These are phyloP conservation scores for Hormaphis cornu DNA, from an alignment of 1,140 invertebrate species.

Conservation along the genomic window DNA sequence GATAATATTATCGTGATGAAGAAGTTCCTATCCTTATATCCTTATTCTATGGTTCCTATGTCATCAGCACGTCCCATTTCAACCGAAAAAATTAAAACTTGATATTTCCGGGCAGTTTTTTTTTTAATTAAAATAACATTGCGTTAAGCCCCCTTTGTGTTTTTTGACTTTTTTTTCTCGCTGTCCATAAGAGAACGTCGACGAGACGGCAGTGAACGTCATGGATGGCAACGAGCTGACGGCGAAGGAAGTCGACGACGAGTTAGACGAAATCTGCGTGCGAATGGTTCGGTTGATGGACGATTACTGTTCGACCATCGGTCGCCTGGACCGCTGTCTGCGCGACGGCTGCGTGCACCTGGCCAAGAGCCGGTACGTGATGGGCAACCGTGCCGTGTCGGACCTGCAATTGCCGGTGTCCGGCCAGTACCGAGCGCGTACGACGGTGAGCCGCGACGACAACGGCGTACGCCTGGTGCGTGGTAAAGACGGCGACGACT, in stretches of 20 bases:
- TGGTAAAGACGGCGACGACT: conserved; percentile 43
- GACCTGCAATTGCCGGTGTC: conserved; percentile 54
- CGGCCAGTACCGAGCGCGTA: conserved; percentile 33
- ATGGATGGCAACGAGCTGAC: neutral
- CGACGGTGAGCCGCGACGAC: neutral
- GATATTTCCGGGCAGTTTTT: too few species aligned
- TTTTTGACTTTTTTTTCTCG: too few species aligned
- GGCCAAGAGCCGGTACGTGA: conserved; percentile 61
- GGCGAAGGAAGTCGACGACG: conserved; percentile 1
- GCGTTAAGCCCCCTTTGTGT: too few species aligned
- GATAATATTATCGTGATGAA: too few species aligned
- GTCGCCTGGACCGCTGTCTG: conserved; percentile 54
- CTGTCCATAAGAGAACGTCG: too few species aligned
- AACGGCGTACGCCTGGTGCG: neutral
- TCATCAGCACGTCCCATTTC: too few species aligned
- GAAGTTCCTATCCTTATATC: too few species aligned
- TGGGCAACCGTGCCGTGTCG: conserved; percentile 58
- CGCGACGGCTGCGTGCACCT: conserved; percentile 51
- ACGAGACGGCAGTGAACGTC: too few species aligned
- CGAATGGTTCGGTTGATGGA: conserved; percentile 56
- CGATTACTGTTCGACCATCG: conserved; percentile 52
- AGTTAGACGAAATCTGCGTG: conserved; percentile 53
- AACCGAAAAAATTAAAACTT: too few species aligned
- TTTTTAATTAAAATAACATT: too few species aligned
- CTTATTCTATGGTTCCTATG: too few species aligned